These are phyloP conservation scores for Nebria ingens DNA, from an alignment of 1,140 invertebrate species.

Conservation along the genomic window DNA sequence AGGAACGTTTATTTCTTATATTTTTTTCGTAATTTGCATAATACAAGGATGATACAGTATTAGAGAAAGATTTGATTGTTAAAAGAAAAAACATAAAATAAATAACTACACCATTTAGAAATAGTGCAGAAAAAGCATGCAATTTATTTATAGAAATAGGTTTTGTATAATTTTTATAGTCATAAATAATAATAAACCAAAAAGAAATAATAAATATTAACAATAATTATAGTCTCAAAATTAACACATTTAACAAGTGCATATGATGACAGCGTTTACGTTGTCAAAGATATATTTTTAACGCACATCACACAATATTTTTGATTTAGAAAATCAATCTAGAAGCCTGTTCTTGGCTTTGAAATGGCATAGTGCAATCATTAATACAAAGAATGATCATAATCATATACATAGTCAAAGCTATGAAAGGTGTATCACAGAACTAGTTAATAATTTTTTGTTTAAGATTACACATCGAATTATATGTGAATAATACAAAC, in stretches of 20 bases:
- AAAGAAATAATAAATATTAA: constrained; percentile 5
- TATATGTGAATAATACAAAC: constrained; percentile 7
- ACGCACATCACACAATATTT: not conserved
- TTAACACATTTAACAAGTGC: constrained; percentile 6
- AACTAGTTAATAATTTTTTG: not conserved
- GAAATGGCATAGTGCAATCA: not conserved
- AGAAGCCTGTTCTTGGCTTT: not conserved
- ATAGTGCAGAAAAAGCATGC: constrained; percentile 7
- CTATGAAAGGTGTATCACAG: constrained; percentile 9
- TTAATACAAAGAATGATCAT: constrained; percentile 4
- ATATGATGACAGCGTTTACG: not conserved
- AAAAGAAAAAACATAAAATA: no score
- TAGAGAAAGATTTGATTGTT: no score
- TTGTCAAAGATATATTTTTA: not conserved
- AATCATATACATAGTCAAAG: not conserved
- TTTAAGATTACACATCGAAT: not conserved
- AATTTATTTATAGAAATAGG: not conserved
- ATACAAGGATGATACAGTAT: no score
- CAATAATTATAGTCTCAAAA: not conserved
- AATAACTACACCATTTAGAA: not conserved
- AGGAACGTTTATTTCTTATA: no score
- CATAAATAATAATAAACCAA: not conserved
- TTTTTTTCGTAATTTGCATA: no score
- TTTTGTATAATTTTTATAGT: not conserved
- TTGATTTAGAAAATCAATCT: not conserved